A percentile compares a stretch with the other conserved stretches of the same genome.
Evolutionary conservation across 2,797 vertebrate species (phyloP).

Genomic region (Cirrhinus mrigala): DNA sequence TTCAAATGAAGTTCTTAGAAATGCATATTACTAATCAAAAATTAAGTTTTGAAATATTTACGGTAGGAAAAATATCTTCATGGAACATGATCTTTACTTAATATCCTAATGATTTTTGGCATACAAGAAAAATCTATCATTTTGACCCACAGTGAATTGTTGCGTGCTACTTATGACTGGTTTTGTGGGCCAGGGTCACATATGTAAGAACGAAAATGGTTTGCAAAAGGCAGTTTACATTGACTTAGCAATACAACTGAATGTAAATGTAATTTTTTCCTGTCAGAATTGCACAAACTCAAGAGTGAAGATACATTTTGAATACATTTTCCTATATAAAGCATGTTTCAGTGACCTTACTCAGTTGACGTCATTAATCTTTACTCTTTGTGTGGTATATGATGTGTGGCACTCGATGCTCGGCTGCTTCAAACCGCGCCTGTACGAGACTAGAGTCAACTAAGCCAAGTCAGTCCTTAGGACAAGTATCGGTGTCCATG

Average conservation of each 20-base stretch:
- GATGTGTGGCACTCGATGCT: neutral
- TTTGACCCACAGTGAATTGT: too few relatives aligned
- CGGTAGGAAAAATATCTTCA: too few relatives aligned
- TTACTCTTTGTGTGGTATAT: neutral
- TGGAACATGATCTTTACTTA: too few relatives aligned
- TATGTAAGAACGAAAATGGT: neutral
- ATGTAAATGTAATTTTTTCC: neutral
- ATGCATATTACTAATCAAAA: too few relatives aligned
- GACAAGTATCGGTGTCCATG: slow-evolving; percentile 74
- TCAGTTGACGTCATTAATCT: neutral
- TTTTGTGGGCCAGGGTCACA: too few relatives aligned
- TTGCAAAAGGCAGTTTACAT: neutral
- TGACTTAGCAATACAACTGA: neutral
- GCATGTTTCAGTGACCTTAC: neutral
- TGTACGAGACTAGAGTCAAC: slow-evolving; percentile 8
- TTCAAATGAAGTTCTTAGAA: too few relatives aligned
- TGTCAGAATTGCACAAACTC: neutral
- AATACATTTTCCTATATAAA: neutral
- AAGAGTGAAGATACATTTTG: neutral
- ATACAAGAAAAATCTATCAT: too few relatives aligned
- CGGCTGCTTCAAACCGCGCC: neutral
- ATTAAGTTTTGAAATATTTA: too few relatives aligned
- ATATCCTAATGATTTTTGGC: too few relatives aligned
- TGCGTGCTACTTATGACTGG: too few relatives aligned
- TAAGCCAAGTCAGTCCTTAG: slow-evolving; percentile 32